Evolutionary conservation across 1,140 invertebrate species (phyloP).

Genomic region (Bombus pyrosoma): DNA sequence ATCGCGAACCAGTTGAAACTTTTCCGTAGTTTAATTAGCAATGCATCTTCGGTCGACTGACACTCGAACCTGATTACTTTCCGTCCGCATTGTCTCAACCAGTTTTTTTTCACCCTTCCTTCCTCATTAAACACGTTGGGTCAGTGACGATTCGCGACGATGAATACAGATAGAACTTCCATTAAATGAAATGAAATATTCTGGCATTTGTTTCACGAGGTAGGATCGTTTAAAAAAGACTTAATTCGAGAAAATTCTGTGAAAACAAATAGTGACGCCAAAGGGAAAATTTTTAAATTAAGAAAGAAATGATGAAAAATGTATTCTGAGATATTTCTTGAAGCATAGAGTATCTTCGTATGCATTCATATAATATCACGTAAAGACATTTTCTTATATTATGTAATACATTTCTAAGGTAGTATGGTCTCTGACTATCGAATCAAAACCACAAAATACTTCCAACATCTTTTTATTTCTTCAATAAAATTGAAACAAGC

Average conservation of each 20-base stretch:
- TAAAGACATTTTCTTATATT: no score
- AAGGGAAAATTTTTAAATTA: not conserved
- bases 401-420: no score
- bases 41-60: not conserved
- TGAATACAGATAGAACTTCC: not conserved
- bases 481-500: no score
- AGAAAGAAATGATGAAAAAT: not conserved
- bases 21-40: conserved; percentile 29
- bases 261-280: not conserved
- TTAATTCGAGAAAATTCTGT: not conserved
- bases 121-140: not conserved
- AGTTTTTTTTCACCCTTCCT: not conserved
- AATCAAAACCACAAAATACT: no score
- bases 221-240: no score
- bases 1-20: not conserved
- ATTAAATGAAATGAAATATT: not conserved
- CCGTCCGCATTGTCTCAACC: not conserved
- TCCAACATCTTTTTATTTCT: no score
- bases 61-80: not conserved
- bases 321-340: not conserved
- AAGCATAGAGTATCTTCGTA: no score
- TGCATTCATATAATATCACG: no score
- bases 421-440: no score
- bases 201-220: not conserved
- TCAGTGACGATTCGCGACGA: not conserved